phyloP scores from a whole-genome alignment of 2,113 vertebrate genomes.

The Entosphenus tridentatus region DNA sequence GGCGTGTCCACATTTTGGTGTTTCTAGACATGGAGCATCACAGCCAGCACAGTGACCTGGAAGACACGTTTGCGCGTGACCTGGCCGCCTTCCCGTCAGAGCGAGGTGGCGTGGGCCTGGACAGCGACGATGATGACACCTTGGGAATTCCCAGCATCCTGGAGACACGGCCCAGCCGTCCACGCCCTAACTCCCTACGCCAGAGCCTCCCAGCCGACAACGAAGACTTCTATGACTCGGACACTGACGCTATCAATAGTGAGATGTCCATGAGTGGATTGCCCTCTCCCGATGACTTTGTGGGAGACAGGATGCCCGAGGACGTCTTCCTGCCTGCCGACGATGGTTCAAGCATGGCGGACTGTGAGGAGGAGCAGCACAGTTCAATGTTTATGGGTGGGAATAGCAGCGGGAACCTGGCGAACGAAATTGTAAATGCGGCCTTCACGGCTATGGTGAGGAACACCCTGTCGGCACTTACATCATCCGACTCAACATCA shows the following conservation, averaged over 20 bases:
- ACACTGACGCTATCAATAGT: not conserved
- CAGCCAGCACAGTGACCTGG: conserved; percentile 2
- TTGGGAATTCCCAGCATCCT: conserved; percentile 4
- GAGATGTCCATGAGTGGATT: not conserved
- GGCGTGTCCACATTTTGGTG: too few species aligned
- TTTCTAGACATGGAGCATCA: not conserved
- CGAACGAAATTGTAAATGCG: not conserved
- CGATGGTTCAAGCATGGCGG: not conserved
- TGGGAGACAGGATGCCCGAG: not conserved
- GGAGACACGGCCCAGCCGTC: not conserved
- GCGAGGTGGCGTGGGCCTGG: not conserved
- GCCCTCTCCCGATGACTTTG: not conserved
- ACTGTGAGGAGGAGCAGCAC: not conserved
- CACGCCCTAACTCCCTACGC: not conserved
- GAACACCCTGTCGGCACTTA: conserved; percentile 4
- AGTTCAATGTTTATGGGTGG: not conserved
- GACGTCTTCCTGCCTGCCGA: not conserved
- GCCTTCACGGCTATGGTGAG: conserved; percentile 1
- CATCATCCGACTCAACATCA: not conserved
- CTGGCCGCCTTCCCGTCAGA: not conserved
- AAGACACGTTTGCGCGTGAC: conserved; percentile 4
- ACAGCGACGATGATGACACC: conserved; percentile 1
- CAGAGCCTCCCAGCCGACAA: not conserved
- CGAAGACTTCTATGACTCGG: not conserved
- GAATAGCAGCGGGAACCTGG: not conserved